Conservation (phyloP, 2,113 vertebrate genomes). For the Candoia aspera region DNA sequence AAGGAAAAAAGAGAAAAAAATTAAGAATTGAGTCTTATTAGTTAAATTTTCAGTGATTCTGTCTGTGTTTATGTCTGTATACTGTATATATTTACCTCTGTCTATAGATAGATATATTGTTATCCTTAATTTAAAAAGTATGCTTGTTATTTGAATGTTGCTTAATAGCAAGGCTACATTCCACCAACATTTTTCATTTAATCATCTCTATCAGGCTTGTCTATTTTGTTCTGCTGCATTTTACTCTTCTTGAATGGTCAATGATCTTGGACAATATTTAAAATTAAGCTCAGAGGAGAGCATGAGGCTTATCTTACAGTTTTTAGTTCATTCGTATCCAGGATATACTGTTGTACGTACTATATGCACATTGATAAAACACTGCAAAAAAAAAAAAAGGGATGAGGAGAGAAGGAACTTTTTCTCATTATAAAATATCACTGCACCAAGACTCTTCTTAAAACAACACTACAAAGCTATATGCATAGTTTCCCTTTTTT, state of each 20-base stretch:
- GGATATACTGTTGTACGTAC: not conserved
- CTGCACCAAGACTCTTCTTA: not conserved
- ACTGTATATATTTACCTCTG: not conserved
- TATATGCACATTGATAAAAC: not conserved
- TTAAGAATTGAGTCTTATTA: not conserved
- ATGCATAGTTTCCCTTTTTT: not conserved
- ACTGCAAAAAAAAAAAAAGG: not conserved
- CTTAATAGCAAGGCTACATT: not conserved
- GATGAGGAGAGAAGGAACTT: not conserved
- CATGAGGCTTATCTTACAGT: not conserved
- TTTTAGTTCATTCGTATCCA: not conserved
- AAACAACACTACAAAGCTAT: not conserved
- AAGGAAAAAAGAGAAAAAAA: too few relatives aligned
- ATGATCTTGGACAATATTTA: not conserved
- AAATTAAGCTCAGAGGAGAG: not conserved
- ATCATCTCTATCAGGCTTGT: not conserved
- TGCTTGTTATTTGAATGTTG: not conserved
- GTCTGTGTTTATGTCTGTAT: not conserved
- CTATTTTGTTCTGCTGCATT: not conserved
- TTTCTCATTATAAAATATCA: not conserved
- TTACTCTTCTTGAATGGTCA: not conserved
- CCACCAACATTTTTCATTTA: not conserved
- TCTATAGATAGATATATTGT: not conserved
- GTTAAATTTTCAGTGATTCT: not conserved
- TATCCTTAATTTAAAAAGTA: not conserved